Percentiles rank a stretch among this genome's conserved stretches.
phyloP scores from a whole-genome alignment of 2,888 invertebrate genomes.

The Sarcophaga variegata region DNA sequence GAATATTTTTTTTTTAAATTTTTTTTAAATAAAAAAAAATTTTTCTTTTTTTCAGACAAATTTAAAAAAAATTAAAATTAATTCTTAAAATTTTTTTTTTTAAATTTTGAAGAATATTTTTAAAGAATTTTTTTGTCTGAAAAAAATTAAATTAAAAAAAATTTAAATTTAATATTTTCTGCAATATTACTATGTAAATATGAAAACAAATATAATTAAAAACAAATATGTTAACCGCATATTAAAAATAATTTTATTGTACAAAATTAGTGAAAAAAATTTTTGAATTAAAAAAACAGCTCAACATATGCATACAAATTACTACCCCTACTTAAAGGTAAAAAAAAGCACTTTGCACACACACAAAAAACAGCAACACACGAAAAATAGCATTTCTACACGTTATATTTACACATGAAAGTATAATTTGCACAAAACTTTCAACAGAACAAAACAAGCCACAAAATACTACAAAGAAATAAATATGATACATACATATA shows the following conservation, averaged over 20 bases:
- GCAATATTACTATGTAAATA: too few species aligned
- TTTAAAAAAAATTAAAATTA: too few species aligned
- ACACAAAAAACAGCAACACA: conserved; percentile 61
- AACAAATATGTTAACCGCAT: too few species aligned
- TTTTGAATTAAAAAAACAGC: conserved; percentile 71
- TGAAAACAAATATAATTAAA: too few species aligned
- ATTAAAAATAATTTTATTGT: neutral
- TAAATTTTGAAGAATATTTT: too few species aligned
- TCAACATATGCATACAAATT: conserved; percentile 71
- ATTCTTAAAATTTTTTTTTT: too few species aligned
- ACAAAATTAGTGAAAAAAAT: conserved; percentile 27
- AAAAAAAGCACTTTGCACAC: conserved; percentile 59
- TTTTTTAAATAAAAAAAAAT: too few species aligned
- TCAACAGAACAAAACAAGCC: conserved; percentile 46
- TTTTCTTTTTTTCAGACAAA: too few species aligned
- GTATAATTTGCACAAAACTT: conserved; percentile 27
- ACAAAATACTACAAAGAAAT: conserved; percentile 32
- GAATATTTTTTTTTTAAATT: neutral
- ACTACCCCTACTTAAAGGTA: conserved; percentile 16
- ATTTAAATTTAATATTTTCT: too few species aligned
- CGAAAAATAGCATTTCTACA: conserved; percentile 53
- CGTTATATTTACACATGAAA: conserved; percentile 30
- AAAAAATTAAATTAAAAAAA: too few species aligned
- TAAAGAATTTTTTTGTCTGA: too few species aligned
- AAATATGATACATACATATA: conserved; percentile 71